Base-by-base conservation (phyloP, 2,888 invertebrate species). In the Salpingus planirostris region DNA sequence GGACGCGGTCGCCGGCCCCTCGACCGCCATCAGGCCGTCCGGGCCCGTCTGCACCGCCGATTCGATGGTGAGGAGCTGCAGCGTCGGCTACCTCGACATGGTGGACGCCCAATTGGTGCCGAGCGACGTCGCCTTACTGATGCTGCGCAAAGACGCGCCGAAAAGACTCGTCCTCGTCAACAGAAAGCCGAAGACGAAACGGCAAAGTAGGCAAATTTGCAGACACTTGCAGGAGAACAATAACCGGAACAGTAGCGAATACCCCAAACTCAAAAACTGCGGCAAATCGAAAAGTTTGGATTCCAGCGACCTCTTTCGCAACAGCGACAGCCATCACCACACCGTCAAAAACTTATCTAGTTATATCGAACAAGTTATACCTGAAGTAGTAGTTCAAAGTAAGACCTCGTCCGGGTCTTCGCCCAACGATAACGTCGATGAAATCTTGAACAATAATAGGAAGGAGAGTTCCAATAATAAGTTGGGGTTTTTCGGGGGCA, bases 221-320 rank as follows among this genome's bases (percentile, higher is more conserved):
- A 2, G 45, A 44, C 29, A 31, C 27, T 15, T 27, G 5, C 31
- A 32, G 5, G 43, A 47, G 28, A 46, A 46, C 7, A 50, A 47
- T 29, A 44, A 40, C 13, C 40, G 46, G 38, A 39, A 43, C 4
- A 59, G n/a, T n/a, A n/a, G n/a, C n/a, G n/a, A 62, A 39, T 63
- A 64, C 8, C 74, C 77, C 1, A 68, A 73, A 36, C 62, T 84
- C 24, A 75, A 75, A 36, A 52, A 38, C 21, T 82, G 80, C 49
- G 83, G 84, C 1, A 85, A 86, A 59, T 88, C 88, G 0, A 80
- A 80, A 48, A 89, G 88, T 52, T 67, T 90, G 22, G 90, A 90
- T 58, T 89, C 88, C 0, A 84, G 86, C 50, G 88, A 88, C 57
- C 70, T 88, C 48, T 73, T 82, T 26, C 73, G 76, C 3, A 67